Base-by-base conservation (phyloP, 2,113 vertebrate genomes). In the Channa maculata region DNA sequence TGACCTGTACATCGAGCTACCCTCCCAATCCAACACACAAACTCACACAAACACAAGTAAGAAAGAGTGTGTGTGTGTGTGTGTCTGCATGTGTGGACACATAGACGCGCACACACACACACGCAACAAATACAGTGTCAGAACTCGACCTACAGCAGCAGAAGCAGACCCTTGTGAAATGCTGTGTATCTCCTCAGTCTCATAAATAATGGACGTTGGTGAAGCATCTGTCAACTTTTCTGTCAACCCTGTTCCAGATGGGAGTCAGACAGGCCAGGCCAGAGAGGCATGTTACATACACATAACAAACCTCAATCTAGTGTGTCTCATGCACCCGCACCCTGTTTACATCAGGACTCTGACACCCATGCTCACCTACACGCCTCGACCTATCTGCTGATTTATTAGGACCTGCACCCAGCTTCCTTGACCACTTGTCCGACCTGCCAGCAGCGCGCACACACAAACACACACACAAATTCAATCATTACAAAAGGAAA, bases 191-290 rank as follows among this genome's bases (percentile, higher is more conserved):
- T 86, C 68, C 77, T 80, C 80, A 13, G 68, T 65, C 88, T 92
- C 91, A 92, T 91, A 91, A 91, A 92, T 91, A 92, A 92, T 91
- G 90, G 89, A 90, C 83, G 53, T 51, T 12, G 74, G 78, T 60
- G 81, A 86, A 89, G 81, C 91, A 91, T 88, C 91, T 86, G 89
- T 91, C 91, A 91, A 88, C 83, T 85, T 73, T 82, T 80, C 86
- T 88, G 90, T 90, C 86, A 88, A 78, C 84, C 71, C 55, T 46
- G 80, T 76, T 91, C 87, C 86, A 88, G 79, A 86, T 74, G 82
- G 86, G 71, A 88, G 86, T 86, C 84, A 84, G 88, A 82, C 86
- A 71, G 88, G 83, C 82, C 85, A 46, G 79, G 61, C 62, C 58
- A 33, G 82, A 83, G 75, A 74, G 15, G 69, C 45, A 54, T 55